Conservation (phyloP, 2,888 invertebrate species). For the Drosophila austrosaltans region DNA sequence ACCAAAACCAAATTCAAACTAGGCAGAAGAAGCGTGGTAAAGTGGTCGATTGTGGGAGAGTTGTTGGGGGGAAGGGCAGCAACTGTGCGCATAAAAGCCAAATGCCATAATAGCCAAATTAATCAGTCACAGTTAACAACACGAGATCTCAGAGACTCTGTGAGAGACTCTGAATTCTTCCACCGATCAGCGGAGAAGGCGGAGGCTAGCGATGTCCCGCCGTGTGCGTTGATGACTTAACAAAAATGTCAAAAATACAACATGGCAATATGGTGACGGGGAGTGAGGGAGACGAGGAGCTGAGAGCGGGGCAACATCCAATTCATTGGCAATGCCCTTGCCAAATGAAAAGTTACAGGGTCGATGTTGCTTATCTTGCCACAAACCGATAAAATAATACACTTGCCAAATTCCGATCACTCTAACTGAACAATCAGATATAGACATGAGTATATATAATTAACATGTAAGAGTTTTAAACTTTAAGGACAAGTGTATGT, state of each 20-base stretch:
- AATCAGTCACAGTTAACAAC: constrained; percentile 77
- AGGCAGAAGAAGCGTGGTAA: constrained; percentile 16
- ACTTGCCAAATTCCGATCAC: constrained; percentile 1
- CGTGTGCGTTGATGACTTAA: constrained; percentile 74
- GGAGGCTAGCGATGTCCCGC: constrained; percentile 57
- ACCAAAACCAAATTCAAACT: constrained; percentile 25
- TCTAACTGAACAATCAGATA: too few species aligned
- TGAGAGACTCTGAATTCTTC: constrained; percentile 4
- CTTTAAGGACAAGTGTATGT: background rate
- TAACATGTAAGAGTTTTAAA: background rate
- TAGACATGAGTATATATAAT: too few species aligned
- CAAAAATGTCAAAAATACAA: constrained; percentile 73
- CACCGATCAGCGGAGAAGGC: constrained; percentile 34
- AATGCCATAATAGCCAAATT: constrained; percentile 79
- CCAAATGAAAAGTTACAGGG: constrained; percentile 1
- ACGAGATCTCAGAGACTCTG: constrained; percentile 36
- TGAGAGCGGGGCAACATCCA: background rate
- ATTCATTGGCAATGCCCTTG: constrained; percentile 37
- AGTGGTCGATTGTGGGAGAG: constrained; percentile 42
- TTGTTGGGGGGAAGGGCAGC: constrained; percentile 23
- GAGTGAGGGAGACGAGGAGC: background rate
- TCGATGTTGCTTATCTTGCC: background rate
- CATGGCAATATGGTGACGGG: constrained; percentile 17
- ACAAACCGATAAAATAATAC: background rate
- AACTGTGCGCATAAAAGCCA: constrained; percentile 74